These are phyloP conservation scores for Lophius piscatorius DNA, from an alignment of 2,113 vertebrate species.

Conservation along the genomic window DNA sequence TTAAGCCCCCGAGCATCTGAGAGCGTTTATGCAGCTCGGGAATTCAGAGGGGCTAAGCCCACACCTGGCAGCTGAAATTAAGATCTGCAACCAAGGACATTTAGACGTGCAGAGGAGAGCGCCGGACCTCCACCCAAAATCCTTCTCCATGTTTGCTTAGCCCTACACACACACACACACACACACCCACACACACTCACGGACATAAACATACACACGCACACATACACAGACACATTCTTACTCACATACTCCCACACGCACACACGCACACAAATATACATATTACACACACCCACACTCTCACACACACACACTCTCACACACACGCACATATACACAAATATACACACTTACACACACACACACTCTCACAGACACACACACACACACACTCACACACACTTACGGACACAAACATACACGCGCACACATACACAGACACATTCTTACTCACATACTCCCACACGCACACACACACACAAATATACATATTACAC, in stretches of 20 bases:
- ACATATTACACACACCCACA: conserved; percentile 6
- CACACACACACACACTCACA: conserved; percentile 7
- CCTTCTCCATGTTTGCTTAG: conserved; percentile 2
- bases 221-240: conserved; percentile 7
- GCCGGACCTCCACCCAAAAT: conserved; percentile 29
- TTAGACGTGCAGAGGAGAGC: conserved; percentile 40
- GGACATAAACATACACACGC: conserved; percentile 7
- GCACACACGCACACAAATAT: no score
- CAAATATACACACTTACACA: no score
- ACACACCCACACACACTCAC: background rate
- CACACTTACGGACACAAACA: background rate
- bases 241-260: background rate
- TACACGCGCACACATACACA: conserved; percentile 14
- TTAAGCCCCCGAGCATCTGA: conserved; percentile 57
- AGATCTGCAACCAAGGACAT: conserved; percentile 60
- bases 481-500: no score
- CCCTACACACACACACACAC: background rate
- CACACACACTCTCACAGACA: no score
- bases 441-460: conserved; percentile 4
- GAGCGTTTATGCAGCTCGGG: conserved; percentile 56
- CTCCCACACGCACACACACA: background rate
- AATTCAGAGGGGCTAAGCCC: conserved; percentile 52
- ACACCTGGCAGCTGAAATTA: conserved; percentile 60
- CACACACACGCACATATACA: no score
- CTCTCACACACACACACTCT: conserved; percentile 16